Evolutionary conservation across 1,140 invertebrate genomes (phyloP).

Genomic region (Glossosoma conforme): DNA sequence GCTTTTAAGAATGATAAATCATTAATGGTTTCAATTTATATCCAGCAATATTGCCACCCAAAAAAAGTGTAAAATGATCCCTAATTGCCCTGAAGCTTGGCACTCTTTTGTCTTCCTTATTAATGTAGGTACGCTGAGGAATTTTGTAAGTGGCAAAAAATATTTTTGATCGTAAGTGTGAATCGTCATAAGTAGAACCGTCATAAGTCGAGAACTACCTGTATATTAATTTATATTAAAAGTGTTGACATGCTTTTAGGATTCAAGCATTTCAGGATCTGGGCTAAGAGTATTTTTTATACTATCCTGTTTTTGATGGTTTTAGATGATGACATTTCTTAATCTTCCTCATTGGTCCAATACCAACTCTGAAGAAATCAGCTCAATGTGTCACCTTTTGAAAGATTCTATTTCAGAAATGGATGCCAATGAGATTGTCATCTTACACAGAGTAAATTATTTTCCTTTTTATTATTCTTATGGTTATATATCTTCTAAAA

Average conservation of each 20-base stretch:
- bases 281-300: neutral
- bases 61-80: no score
- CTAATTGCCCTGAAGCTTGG: no score
- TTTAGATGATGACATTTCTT: conserved; percentile 8
- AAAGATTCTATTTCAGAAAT: conserved; percentile 10
- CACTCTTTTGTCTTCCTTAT: no score
- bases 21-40: no score
- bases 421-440: neutral
- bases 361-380: neutral
- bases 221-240: neutral
- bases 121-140: no score
- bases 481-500: no score
- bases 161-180: no score
- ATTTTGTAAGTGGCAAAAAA: no score
- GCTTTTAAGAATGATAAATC: no score
- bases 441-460: conserved; percentile 15
- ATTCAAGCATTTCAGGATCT: neutral
- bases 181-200: no score
- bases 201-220: no score
- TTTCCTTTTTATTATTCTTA: neutral
- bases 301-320: neutral
- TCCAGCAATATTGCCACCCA: no score
- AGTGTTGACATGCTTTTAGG: neutral
- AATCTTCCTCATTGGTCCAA: conserved; percentile 12
- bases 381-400: neutral